A percentile compares a stretch with the other conserved stretches of the same genome.
These are phyloP conservation scores for Molorchus minor DNA, from an alignment of 2,888 invertebrate genomes.

Conservation along the genomic window DNA sequence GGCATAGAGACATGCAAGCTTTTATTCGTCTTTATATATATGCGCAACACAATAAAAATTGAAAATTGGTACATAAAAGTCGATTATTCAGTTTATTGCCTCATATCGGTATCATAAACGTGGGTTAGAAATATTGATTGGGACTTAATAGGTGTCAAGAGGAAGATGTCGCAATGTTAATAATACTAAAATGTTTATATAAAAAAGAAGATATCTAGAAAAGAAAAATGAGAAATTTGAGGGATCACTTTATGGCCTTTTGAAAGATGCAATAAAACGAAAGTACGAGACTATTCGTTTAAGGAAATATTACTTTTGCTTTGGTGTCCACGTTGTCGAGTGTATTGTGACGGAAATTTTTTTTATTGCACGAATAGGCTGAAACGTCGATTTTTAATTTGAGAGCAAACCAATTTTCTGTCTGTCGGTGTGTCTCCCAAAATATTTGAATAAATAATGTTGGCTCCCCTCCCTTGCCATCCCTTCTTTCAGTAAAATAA, in stretches of 20 bases:
- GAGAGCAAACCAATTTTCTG: background rate
- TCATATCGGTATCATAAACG: background rate
- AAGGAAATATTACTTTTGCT: constrained; percentile 8
- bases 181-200: background rate
- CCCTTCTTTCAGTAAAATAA: too few species aligned
- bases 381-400: background rate
- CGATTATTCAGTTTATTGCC: background rate
- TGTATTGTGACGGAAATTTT: background rate
- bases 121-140: too few species aligned
- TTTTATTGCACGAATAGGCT: background rate
- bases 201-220: background rate
- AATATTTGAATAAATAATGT: background rate
- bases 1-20: background rate
- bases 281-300: constrained; percentile 5
- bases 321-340: background rate
- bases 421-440: background rate
- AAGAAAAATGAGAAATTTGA: background rate
- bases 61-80: background rate
- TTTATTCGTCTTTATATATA: background rate
- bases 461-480: too few species aligned
- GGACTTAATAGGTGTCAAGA: too few species aligned
- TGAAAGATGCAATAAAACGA: background rate
- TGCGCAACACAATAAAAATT: background rate
- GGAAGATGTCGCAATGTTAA: background rate
- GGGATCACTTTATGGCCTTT: constrained; percentile 1